Base-by-base conservation (phyloP, 2,888 invertebrate species). In the Mythimna lalbum region DNA sequence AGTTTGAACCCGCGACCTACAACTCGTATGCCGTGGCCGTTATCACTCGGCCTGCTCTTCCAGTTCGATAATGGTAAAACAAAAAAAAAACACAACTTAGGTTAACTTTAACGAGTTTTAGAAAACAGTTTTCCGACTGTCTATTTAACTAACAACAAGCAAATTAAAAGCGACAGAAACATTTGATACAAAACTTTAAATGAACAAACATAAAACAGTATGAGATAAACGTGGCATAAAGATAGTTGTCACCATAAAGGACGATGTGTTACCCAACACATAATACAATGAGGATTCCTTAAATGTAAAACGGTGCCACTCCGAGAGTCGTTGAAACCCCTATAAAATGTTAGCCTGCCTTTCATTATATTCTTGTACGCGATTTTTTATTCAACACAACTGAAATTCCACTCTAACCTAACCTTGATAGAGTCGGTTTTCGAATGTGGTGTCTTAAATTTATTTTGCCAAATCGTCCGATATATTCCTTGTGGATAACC, bases 341-440 rank as follows among this genome's bases (percentile, higher is more conserved):
- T 93, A 95, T 95, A 95, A 95, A 95, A 95, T 94, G 94, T 95
- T 94, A 94, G 93, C 91, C 93, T 92, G 90, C 92, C 91, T 95
- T 94, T 94, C 95, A 94, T 94, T 94, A 94, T 94, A 92, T 92
- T 93, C 91, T 86, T 89, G 90, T 89, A 88, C 90, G 87, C 89
- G 87, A 89, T 87, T 88, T 87, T 83, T 73, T 76, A 61, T 55
- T 49, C 47, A 33, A 56, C 63, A 69, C 86, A 81, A 47, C 72
- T 85, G 59, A 91, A 89, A 89, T 74, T 83, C 78, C 67, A 86
- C 92, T 82, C 70, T 91, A 87, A 61, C 43, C 5, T 62, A 1
- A 47, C 47, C 69, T 76, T 80, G 79, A 65, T 78, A 87, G 66
- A 87, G 77, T 59, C 53, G 21, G 1, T 19, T 64, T 88, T 90